Percentiles rank a stretch among this genome's conserved stretches.
Evolutionary conservation across 2,888 invertebrate genomes (phyloP).

Genomic region (Temnothorax ravouxi): DNA sequence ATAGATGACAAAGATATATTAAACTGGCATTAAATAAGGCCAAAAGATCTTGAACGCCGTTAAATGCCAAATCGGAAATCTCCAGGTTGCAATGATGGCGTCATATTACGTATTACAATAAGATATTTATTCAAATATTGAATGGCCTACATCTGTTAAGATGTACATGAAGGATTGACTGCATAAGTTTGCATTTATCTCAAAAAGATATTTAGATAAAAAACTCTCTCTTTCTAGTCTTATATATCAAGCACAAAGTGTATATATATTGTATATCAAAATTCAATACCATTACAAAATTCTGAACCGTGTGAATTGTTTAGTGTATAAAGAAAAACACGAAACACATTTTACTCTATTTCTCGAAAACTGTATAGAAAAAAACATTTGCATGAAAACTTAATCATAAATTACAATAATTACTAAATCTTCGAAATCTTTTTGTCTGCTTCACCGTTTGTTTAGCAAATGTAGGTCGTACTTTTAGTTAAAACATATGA

Average conservation of each 20-base stretch:
- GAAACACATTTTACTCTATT: neutral
- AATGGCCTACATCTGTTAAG: neutral
- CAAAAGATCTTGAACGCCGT: conserved; percentile 12
- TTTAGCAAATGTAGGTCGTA: conserved; percentile 14
- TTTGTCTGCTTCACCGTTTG: neutral
- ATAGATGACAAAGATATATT: conserved; percentile 34
- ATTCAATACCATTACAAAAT: neutral
- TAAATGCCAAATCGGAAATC: conserved; percentile 22
- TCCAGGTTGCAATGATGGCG: neutral
- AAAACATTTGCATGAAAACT: neutral
- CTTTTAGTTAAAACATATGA: neutral
- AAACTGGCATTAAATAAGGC: conserved; percentile 10
- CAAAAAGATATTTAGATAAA: neutral
- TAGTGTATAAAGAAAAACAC: neutral
- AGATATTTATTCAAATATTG: conserved; percentile 1
- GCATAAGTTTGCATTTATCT: neutral
- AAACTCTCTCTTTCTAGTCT: neutral
- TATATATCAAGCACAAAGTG: neutral
- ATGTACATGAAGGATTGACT: neutral
- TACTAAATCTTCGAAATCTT: neutral
- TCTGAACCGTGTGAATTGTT: neutral
- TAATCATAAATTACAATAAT: neutral
- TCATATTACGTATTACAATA: neutral
- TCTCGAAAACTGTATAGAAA: neutral
- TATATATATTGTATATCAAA: neutral